phyloP scores from a whole-genome alignment of 1,140 invertebrate species.

The Spodoptera frugiperda region DNA sequence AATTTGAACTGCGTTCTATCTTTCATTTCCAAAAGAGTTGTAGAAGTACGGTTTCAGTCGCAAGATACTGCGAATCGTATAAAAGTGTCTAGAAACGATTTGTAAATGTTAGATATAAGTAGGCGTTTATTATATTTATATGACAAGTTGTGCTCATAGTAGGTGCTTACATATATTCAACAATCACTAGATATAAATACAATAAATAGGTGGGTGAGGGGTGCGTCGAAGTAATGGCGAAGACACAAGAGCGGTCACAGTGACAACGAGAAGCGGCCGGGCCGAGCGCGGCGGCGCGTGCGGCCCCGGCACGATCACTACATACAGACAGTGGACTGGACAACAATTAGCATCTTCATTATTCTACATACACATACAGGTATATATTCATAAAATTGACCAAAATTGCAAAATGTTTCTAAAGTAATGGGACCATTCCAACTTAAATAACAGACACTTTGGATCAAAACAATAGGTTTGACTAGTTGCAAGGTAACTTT shows the following conservation, averaged over 20 bases:
- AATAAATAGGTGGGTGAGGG: slow-evolving; percentile 56
- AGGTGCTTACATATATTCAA: slow-evolving; percentile 66
- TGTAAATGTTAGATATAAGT: slow-evolving; percentile 52
- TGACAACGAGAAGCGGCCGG: slow-evolving; percentile 41
- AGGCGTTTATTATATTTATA: slow-evolving; percentile 49
- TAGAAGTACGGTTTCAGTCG: slow-evolving; percentile 52
- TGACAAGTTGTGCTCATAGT: slow-evolving; percentile 66
- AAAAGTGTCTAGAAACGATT: slow-evolving; percentile 65
- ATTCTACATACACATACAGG: slow-evolving; percentile 65
- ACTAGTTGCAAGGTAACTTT: slow-evolving; percentile 21
- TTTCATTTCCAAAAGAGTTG: slow-evolving; percentile 51
- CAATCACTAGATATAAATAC: slow-evolving; percentile 64
- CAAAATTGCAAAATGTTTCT: slow-evolving; percentile 76
- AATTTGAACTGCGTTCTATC: slow-evolving; percentile 60
- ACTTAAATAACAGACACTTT: slow-evolving; percentile 45
- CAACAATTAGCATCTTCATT: slow-evolving; percentile 63
- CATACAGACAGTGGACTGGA: slow-evolving; percentile 51
- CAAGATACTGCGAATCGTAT: slow-evolving; percentile 54
- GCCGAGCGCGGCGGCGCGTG: not conserved
- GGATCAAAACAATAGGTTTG: slow-evolving; percentile 7
- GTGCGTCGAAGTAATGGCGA: slow-evolving; percentile 57
- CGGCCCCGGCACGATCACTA: slow-evolving; percentile 21
- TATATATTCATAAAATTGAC: slow-evolving; percentile 75
- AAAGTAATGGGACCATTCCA: slow-evolving; percentile 57
- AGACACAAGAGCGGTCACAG: slow-evolving; percentile 49